Conservation (phyloP, 2,888 invertebrate species). For the Timandra comae region DNA sequence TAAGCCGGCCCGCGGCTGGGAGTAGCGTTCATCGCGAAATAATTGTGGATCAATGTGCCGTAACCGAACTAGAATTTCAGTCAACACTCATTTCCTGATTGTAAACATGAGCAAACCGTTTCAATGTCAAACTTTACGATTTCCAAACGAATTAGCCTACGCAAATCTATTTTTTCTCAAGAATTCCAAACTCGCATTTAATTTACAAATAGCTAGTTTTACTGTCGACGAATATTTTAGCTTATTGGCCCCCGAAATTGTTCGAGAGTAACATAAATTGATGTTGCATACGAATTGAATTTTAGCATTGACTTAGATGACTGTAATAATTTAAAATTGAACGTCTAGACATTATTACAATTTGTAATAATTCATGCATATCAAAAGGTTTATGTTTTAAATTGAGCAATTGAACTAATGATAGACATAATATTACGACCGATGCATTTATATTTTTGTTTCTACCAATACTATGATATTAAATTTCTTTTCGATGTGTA, state of each 20-base stretch:
- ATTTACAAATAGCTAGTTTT: conserved; percentile 15
- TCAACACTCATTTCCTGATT: conserved; percentile 57
- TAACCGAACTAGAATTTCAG: conserved; percentile 40
- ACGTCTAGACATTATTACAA: conserved; percentile 55
- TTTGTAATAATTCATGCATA: conserved; percentile 42
- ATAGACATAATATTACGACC: background rate
- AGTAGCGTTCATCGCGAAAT: conserved; percentile 35
- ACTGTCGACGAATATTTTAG: no score
- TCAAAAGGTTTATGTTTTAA: conserved; percentile 6
- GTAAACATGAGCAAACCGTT: conserved; percentile 60
- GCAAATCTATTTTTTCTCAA: conserved; percentile 26
- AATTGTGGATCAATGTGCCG: conserved; percentile 44
- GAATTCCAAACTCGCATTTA: conserved; percentile 32
- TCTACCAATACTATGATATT: no score
- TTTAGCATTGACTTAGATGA: conserved; percentile 42
- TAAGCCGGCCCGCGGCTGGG: conserved; percentile 5
- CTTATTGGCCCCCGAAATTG: background rate
- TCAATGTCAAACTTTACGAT: conserved; percentile 69
- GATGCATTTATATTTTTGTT: background rate
- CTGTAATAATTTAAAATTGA: conserved; percentile 50
- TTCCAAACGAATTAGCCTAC: conserved; percentile 48
- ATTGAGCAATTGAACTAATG: conserved; percentile 5
- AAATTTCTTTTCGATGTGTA: no score
- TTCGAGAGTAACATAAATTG: conserved; percentile 14
- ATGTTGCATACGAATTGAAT: conserved; percentile 7